These are phyloP conservation scores for Diceros bicornis DNA, from an alignment of 2,797 vertebrate species.

Conservation along the genomic window DNA sequence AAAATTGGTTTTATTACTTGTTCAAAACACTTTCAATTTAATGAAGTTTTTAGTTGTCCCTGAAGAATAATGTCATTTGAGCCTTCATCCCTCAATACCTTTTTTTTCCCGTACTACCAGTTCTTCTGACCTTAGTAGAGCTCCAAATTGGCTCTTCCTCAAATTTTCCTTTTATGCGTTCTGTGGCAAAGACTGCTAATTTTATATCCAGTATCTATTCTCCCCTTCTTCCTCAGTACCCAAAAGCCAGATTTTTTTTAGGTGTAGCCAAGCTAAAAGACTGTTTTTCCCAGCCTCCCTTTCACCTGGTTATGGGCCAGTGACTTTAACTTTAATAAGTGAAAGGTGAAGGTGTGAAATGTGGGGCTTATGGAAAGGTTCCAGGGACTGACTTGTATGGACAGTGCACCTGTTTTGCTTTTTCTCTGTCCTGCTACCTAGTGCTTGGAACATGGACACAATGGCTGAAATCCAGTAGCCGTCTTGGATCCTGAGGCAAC, in stretches of 20 bases:
- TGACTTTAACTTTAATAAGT: not conserved
- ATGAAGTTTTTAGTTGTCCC: conserved; percentile 26
- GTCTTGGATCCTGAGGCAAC: not conserved
- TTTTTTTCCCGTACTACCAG: not conserved
- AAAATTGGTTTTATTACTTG: conserved; percentile 21
- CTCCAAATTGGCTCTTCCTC: not conserved
- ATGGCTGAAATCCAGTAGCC: not conserved
- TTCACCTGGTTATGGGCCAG: not conserved
- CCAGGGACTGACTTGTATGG: not conserved
- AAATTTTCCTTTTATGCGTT: not conserved
- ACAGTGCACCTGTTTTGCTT: not conserved
- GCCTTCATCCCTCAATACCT: not conserved
- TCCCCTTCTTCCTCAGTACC: not conserved
- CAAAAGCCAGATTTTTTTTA: not conserved
- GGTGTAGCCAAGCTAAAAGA: not conserved
- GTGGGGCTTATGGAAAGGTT: not conserved
- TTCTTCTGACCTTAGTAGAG: not conserved
- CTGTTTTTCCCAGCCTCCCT: not conserved
- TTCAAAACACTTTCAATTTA: not conserved
- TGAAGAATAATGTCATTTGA: conserved; percentile 44
- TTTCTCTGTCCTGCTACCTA: not conserved
- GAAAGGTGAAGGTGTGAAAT: not conserved
- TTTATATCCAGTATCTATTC: not conserved
- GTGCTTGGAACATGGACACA: not conserved
- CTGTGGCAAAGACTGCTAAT: not conserved